phyloP scores from a whole-genome alignment of 2,797 vertebrate genomes.

The Mycteria americana region DNA sequence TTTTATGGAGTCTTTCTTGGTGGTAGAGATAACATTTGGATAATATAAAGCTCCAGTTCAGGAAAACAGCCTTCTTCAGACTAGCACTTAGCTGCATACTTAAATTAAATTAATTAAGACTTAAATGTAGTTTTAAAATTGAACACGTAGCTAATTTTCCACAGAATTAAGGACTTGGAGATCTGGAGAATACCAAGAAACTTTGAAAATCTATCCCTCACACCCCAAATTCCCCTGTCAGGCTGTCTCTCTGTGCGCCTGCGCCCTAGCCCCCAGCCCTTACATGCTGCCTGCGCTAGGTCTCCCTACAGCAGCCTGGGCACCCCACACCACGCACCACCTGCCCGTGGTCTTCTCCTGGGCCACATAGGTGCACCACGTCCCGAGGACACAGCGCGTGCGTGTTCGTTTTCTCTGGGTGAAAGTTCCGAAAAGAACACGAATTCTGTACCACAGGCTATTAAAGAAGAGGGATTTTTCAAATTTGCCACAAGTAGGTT shows the following conservation, averaged over 20 bases:
- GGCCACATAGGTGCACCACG: accelerated
- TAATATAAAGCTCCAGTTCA: background rate
- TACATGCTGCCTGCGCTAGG: accelerated
- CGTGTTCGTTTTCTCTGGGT: background rate
- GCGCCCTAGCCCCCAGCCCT: background rate
- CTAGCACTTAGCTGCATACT: background rate
- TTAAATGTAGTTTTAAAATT: background rate
- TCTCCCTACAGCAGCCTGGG: background rate
- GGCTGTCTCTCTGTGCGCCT: background rate
- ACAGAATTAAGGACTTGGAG: background rate
- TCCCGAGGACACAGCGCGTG: background rate
- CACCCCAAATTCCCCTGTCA: background rate
- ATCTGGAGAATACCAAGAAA: background rate
- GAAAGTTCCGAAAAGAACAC: background rate
- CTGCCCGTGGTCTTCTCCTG: background rate
- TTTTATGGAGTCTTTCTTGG: background rate
- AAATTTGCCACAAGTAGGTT: too few relatives aligned
- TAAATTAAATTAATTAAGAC: background rate
- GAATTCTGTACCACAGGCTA: background rate
- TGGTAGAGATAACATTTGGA: background rate
- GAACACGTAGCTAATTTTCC: background rate
- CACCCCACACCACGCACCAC: too few relatives aligned
- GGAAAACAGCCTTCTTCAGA: background rate
- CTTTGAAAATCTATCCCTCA: background rate
- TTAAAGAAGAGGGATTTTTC: background rate